These are phyloP conservation scores for Lepeophtheirus salmonis DNA, from an alignment of 1,140 invertebrate genomes.

Conservation along the genomic window DNA sequence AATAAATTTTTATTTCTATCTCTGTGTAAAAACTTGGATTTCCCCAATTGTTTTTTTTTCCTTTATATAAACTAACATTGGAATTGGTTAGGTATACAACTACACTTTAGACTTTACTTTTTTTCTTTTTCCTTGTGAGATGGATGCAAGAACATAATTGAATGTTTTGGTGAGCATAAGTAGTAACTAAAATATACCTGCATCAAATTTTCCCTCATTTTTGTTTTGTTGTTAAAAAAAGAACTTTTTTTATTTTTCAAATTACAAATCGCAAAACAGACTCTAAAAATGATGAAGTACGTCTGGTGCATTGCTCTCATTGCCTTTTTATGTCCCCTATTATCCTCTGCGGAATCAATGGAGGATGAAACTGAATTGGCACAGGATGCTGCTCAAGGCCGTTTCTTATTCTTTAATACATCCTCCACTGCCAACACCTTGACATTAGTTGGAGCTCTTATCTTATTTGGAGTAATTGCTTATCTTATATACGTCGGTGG, in stretches of 20 bases:
- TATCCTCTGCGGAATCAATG: not conserved
- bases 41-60: too few relatives aligned
- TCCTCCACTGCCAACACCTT: slow-evolving; percentile 7
- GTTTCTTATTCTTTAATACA: slow-evolving; percentile 16
- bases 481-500: slow-evolving; percentile 18
- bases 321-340: not conserved
- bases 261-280: not conserved
- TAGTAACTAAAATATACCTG: too few relatives aligned
- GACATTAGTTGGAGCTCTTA: slow-evolving; percentile 13
- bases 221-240: not conserved
- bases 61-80: too few relatives aligned
- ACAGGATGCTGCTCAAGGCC: not conserved
- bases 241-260: not conserved
- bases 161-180: not conserved
- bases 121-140: too few relatives aligned
- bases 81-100: too few relatives aligned
- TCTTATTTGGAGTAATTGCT: slow-evolving; percentile 16
- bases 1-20: too few relatives aligned
- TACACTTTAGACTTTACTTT: too few relatives aligned
- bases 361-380: not conserved
- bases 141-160: not conserved
- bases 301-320: not conserved
- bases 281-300: not conserved
- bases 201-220: not conserved
- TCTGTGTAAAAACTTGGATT: too few relatives aligned